Base-by-base conservation (phyloP, 2,888 invertebrate species). In the Halocaridina rubra region DNA sequence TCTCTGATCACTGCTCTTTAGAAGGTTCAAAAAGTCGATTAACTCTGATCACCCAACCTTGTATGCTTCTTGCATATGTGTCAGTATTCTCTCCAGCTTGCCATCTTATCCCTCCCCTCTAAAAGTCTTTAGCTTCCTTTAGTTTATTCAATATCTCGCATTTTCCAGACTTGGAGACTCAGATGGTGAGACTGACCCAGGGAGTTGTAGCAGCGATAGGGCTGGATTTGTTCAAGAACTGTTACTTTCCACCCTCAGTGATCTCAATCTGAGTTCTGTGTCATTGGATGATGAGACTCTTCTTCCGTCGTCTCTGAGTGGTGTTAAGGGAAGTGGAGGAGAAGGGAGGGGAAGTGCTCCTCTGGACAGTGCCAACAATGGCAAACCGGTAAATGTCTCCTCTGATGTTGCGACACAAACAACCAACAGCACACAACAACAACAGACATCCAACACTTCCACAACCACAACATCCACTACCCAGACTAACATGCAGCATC, bases 171-270 rank as follows among this genome's bases (percentile, higher is more conserved):
- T 86, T 27, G 80, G 84, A 61, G 87, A 87, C 27, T 79, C 61
- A 27, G 87, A 87, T 57, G 69, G 80, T 57, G 87, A 87, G 57
- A 72, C 69, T 29, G 85, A 85, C 10, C 46, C 46, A 8, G 39
- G 76, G 5, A 67, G 80, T 59, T 82, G 81, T 30, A 79, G 80
- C 46, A 82, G 80, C 71, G 87, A 87, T 46, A 75, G 87, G n/a
- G 85, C 85, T 64, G 80, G 75, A 2, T 87, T 87, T 75, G 85
- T 85, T 22, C 87, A 85, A 32, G 87, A 87, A 72, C 59, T 87
- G 57, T 64, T 87, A 30, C 72, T 87, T 32, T 85, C 87, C 39
- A 87, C 85, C 1, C 76, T 87, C 16, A 80, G 84, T 71, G 87
- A 82, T 19, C 82, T 82, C 22, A 79, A 69, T 30, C 67, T 84